Evolutionary conservation across 2,797 vertebrate genomes (phyloP), one percentile per base, ranked within the genome.

Genomic region (Tinamus major): DNA sequence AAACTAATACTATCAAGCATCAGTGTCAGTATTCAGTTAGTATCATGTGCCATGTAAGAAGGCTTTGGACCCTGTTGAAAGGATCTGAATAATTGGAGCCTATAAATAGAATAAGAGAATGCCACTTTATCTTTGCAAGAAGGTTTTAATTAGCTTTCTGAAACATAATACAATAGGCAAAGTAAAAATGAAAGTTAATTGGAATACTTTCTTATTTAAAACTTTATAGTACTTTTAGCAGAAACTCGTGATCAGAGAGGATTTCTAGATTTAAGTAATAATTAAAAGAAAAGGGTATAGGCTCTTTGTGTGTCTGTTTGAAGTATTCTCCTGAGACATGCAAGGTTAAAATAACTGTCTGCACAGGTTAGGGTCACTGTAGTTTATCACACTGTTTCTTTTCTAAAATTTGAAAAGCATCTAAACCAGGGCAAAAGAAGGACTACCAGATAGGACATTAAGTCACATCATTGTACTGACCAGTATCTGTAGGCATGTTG

Each of bases 1-100:
- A 97, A 97, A 95, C 90, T 87, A 95, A 95, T 95, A 79, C 37
- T 91, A 84, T 95, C 49, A 93, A 90, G 61, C 41, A 67, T 86
- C 42, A 77, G 71, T 87, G 72, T 39, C 90, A 41, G 64, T 71
- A 87, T 94, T 92, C 96, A 96, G 91, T 77, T 65, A 93, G 46
- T 95, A 95, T 92, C 94, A 95, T 95, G 85, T 96, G 90, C 65
- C 79, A 64, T 71, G 37, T 91, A 80, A 69, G 70, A 23, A 17
- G 12, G 10, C 12, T 74, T 80, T 74, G 21, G 55, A 77, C 10
- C 71, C 23, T 21, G 39, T 33, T 70, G 82, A 76, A 79, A 67
- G 9, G 44, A 63, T 29, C 37, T 70, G 41, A 49, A 35, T 41
- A 46, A 7, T 20, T 62, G 10, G 37, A 76, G 65, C 16, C 44